These are phyloP conservation scores for Scaptomyza parva DNA, from an alignment of 2,888 invertebrate genomes.

Conservation along the genomic window DNA sequence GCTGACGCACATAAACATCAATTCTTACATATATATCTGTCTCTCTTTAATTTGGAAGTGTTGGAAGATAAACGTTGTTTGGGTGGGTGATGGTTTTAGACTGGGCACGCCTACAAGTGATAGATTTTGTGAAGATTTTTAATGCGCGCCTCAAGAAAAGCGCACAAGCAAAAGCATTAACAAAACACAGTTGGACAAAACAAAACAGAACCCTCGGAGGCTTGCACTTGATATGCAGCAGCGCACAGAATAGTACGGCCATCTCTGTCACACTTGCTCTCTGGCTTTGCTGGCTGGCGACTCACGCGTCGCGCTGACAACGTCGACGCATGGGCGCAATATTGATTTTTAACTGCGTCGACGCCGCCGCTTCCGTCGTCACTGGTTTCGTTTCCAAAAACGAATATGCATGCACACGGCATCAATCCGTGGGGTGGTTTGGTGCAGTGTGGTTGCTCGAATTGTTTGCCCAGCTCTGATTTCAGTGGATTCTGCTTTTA, in stretches of 20 bases:
- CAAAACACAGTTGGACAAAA: conserved; percentile 6
- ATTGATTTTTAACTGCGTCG: conserved; percentile 82
- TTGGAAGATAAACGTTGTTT: neutral
- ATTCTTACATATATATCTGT: conserved; percentile 15
- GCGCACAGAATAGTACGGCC: conserved; percentile 25
- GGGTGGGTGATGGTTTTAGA: conserved; percentile 31
- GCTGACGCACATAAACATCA: neutral
- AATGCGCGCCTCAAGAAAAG: conserved; percentile 7
- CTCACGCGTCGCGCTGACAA: conserved; percentile 47
- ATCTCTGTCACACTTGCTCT: conserved; percentile 45
- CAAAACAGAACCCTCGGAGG: conserved; percentile 3
- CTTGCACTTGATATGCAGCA: conserved; percentile 10
- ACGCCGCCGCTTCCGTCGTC: conserved; percentile 63
- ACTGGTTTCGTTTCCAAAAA: conserved; percentile 43
- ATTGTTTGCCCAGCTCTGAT: conserved; percentile 32
- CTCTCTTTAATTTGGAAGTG: conserved; percentile 26
- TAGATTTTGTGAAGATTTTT: conserved; percentile 47
- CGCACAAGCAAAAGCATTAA: conserved; percentile 10
- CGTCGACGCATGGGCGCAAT: conserved; percentile 80
- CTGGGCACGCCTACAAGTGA: conserved; percentile 60
- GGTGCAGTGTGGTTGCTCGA: conserved; percentile 65
- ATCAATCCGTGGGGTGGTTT: conserved; percentile 83
- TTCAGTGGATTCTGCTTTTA: conserved; percentile 4
- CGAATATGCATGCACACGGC: conserved; percentile 55
- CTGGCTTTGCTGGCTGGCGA: conserved; percentile 10